A percentile compares a stretch with the other conserved stretches of the same genome.
These are phyloP conservation scores for Labeo rohita DNA, from an alignment of 2,113 vertebrate species.

Conservation along the genomic window DNA sequence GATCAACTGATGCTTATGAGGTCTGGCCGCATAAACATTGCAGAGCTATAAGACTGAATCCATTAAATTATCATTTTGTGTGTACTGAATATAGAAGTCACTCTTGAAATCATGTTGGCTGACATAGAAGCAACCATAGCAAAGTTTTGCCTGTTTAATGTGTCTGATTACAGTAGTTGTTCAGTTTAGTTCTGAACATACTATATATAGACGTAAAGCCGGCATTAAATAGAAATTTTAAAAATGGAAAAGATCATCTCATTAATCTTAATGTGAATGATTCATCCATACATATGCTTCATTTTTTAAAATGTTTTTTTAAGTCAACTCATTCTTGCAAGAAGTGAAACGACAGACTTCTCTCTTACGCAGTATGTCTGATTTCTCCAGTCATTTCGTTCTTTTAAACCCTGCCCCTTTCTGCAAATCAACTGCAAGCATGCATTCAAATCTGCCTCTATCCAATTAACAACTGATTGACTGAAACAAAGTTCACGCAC, in stretches of 20 bases:
- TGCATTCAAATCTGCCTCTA: neutral
- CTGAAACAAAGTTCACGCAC: neutral
- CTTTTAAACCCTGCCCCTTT: neutral
- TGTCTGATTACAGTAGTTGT: neutral
- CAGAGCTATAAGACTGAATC: neutral
- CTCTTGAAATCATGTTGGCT: neutral
- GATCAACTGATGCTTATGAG: slow-evolving; percentile 8
- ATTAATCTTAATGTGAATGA: neutral
- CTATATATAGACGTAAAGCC: neutral
- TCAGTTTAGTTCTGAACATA: neutral
- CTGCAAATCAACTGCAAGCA: neutral
- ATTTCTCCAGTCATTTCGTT: neutral
- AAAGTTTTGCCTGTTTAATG: neutral
- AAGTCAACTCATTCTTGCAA: neutral
- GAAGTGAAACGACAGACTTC: neutral
- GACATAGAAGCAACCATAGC: neutral
- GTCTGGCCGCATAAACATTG: neutral
- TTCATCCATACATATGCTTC: neutral
- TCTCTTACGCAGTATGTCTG: neutral
- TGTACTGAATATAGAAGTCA: neutral
- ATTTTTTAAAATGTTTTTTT: neutral
- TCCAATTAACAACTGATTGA: neutral
- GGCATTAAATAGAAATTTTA: neutral
- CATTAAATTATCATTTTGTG: neutral
- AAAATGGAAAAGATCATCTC: neutral